These are phyloP conservation scores for Galago senegalensis DNA, from an alignment of 2,797 vertebrate genomes.

Conservation along the genomic window DNA sequence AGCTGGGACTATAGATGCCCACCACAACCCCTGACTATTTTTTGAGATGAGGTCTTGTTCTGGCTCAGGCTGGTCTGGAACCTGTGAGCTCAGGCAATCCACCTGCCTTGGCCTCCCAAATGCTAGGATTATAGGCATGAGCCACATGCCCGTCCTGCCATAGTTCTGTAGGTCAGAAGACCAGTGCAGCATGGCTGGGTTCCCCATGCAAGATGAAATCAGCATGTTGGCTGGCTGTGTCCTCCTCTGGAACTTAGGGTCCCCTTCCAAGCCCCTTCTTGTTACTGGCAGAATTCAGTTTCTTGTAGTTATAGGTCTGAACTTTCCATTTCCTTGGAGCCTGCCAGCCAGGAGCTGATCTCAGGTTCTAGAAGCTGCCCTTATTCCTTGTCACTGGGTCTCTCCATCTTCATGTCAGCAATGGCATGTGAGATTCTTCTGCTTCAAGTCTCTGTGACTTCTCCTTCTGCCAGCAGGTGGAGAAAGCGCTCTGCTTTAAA, in stretches of 20 bases:
- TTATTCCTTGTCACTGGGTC: background rate
- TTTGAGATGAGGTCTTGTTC: too few species aligned
- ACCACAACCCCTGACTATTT: too few species aligned
- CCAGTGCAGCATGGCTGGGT: background rate
- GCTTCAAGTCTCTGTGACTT: background rate
- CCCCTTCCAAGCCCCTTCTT: background rate
- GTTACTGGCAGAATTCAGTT: background rate
- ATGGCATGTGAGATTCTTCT: background rate
- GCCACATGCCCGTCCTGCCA: too few species aligned
- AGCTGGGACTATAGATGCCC: too few species aligned
- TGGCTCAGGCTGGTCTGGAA: too few species aligned
- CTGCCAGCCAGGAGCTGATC: background rate
- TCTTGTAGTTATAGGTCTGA: background rate
- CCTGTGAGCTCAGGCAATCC: too few species aligned
- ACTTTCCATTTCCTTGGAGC: background rate
- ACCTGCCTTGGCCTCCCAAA: too few species aligned
- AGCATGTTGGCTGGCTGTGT: background rate
- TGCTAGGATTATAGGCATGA: too few species aligned
- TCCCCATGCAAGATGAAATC: background rate
- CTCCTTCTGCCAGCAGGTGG: background rate
- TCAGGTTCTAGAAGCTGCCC: background rate
- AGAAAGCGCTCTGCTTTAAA: background rate
- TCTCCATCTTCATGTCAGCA: background rate
- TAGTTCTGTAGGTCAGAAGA: background rate
- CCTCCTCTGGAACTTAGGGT: background rate